Evolutionary conservation across 2,888 invertebrate species (phyloP).

Genomic region (Campoletis raptor): DNA sequence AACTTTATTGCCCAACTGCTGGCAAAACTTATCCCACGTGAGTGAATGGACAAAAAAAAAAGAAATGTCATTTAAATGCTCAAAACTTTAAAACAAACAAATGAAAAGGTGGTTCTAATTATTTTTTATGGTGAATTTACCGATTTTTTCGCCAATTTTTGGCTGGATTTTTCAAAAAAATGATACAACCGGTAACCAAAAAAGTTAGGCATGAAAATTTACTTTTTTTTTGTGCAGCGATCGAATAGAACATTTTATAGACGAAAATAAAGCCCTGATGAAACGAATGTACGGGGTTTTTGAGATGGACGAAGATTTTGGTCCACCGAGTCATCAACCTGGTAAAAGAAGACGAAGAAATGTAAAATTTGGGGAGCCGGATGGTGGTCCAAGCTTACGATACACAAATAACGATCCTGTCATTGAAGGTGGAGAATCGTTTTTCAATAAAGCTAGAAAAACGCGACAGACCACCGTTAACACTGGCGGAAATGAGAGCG

Average conservation of each 20-base stretch:
- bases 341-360: constrained; percentile 76
- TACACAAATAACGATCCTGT: constrained; percentile 65
- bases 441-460: constrained; percentile 86
- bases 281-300: constrained; percentile 97
- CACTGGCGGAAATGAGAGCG: constrained; percentile 85
- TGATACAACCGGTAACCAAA: too few species aligned
- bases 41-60: constrained; percentile 83
- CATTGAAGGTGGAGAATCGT: constrained; percentile 85
- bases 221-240: constrained; percentile 88
- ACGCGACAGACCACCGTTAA: constrained; percentile 86
- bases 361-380: constrained; percentile 76
- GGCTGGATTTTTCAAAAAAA: too few species aligned
- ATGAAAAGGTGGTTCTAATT: too few species aligned
- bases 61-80: neutral
- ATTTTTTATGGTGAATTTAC: too few species aligned
- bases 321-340: constrained; percentile 85
- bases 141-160: too few species aligned
- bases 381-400: constrained; percentile 78
- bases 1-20: constrained; percentile 96
- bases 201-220: too few species aligned
- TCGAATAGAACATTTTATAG: constrained; percentile 95
- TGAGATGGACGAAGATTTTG: constrained; percentile 87
- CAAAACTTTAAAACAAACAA: too few species aligned
- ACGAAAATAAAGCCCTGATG: constrained; percentile 97
- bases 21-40: constrained; percentile 96